Percentiles rank a stretch among this genome's conserved stretches.
Conservation (phyloP, 2,113 vertebrate species). For the Sisor rabdophorus region DNA sequence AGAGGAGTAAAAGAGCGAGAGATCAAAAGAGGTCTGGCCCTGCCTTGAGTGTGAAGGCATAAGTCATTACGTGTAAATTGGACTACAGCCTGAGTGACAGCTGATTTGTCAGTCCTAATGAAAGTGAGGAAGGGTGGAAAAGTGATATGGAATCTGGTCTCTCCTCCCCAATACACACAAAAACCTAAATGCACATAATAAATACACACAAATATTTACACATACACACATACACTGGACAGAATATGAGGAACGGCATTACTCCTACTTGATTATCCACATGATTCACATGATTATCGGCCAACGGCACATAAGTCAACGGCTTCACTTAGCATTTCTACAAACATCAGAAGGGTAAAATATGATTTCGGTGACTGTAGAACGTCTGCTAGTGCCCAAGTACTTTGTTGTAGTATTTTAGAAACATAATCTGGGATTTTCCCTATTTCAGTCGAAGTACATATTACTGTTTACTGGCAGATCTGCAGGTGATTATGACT, state of each 20-base stretch:
- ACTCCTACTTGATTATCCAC: too few relatives aligned
- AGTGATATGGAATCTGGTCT: slow-evolving; percentile 74
- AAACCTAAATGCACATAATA: slow-evolving; percentile 18
- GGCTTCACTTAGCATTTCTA: background rate
- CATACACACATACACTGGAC: slow-evolving; percentile 13
- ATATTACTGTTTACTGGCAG: background rate
- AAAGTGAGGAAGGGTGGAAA: slow-evolving; percentile 72
- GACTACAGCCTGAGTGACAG: slow-evolving; percentile 87
- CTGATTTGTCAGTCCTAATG: slow-evolving; percentile 81
- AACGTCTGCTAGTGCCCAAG: background rate
- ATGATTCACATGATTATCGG: background rate
- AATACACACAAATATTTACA: slow-evolving; percentile 6
- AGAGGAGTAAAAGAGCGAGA: slow-evolving; percentile 57
- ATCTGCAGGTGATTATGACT: background rate
- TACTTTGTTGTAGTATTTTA: background rate
- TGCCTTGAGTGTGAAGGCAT: slow-evolving; percentile 72
- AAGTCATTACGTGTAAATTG: slow-evolving; percentile 94
- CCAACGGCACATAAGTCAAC: background rate
- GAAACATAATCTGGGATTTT: background rate
- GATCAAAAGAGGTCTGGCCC: slow-evolving; percentile 23
- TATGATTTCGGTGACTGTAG: background rate
- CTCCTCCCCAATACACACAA: slow-evolving; percentile 33
- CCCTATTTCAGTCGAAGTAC: background rate
- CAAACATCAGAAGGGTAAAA: too few relatives aligned
- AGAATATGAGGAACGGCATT: background rate